Base-by-base conservation (phyloP, 2,797 vertebrate species). In the Pteropus rufus region DNA sequence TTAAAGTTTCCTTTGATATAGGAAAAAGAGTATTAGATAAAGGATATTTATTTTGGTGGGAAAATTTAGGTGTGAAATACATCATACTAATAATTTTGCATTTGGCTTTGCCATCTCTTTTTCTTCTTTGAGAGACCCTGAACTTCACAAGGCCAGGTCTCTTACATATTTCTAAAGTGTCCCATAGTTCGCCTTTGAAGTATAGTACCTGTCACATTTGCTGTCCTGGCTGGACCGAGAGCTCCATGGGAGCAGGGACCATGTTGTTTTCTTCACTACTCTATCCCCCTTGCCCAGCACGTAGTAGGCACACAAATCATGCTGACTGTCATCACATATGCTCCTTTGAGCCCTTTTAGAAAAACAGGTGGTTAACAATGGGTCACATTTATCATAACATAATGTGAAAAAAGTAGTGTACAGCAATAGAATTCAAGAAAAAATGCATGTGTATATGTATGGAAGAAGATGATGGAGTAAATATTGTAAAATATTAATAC, bases 281-380 rank as follows among this genome's bases (percentile, higher is more conserved):
- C 1, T 87, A 0, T 65, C 34, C 60, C 3, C 18, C 34, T 2
- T 31, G 52, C 34, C 24, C 2, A 46, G 67, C 26, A 64, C 24
- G 7, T 11, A 77, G 31, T 64, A 69, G 70, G 34, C 8, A 21
- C 23, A 36, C 10, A 56, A 19, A 9, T 34, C 39, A 4, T 41
- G 36, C 21, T 58, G 24, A 44, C 34, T 12, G 29, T 36, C 73
- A n/a, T 34, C 46, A 11, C 41, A 11, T 49, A 23, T 44, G 9
- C 49, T 44, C 44, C 82, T 69, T 75, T 77, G 80, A 94, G 54
- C 52, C 69, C 77, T 76, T 91, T 46, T 64, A 89, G 86, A 96
- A 92, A 49, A 39, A 65, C 34, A 26, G 41, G 60, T 65, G 60
- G 12, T 83, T 83, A 49, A 34, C n/a, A 34, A 67, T 19, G 36